Percentiles rank a stretch among this genome's conserved stretches.
These are phyloP conservation scores for Paratilapia polleni DNA, from an alignment of 2,113 vertebrate species.

Conservation along the genomic window DNA sequence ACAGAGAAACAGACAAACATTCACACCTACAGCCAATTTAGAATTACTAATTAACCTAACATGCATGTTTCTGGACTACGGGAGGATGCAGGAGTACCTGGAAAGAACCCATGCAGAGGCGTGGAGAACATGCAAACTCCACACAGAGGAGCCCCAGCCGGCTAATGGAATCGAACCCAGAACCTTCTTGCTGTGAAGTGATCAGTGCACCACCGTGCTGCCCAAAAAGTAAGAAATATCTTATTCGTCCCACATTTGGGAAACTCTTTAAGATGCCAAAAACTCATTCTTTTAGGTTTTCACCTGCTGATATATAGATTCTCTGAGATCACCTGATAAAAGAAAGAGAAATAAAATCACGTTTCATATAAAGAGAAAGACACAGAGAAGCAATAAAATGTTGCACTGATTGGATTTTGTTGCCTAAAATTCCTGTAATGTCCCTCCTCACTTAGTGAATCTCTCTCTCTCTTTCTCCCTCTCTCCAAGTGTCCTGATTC, in stretches of 20 bases:
- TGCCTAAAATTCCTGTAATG: not conserved
- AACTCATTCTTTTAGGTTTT: not conserved
- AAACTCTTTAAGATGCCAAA: not conserved
- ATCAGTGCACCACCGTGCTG: not conserved
- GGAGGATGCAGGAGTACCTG: not conserved
- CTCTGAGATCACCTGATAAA: not conserved
- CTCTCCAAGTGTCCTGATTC: not conserved
- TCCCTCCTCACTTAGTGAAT: not conserved
- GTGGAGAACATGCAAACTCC: not conserved
- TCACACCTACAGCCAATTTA: too few species aligned
- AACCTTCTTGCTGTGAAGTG: not conserved
- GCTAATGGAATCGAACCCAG: fast-evolving
- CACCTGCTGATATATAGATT: not conserved
- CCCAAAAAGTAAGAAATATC: not conserved
- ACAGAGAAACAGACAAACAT: not conserved
- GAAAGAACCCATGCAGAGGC: too few species aligned
- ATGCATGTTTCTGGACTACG: not conserved
- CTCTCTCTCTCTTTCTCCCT: not conserved
- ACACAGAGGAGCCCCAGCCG: not conserved
- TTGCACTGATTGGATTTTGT: not conserved
- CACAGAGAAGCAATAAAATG: not conserved
- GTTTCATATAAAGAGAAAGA: not conserved
- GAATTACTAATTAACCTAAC: not conserved
- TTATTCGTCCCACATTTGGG: not conserved
- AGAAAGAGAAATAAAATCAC: fast-evolving